Percentiles rank a stretch among this genome's conserved stretches.
phyloP scores from a whole-genome alignment of 1,140 invertebrate species.

The Cataglyphis hispanica region DNA sequence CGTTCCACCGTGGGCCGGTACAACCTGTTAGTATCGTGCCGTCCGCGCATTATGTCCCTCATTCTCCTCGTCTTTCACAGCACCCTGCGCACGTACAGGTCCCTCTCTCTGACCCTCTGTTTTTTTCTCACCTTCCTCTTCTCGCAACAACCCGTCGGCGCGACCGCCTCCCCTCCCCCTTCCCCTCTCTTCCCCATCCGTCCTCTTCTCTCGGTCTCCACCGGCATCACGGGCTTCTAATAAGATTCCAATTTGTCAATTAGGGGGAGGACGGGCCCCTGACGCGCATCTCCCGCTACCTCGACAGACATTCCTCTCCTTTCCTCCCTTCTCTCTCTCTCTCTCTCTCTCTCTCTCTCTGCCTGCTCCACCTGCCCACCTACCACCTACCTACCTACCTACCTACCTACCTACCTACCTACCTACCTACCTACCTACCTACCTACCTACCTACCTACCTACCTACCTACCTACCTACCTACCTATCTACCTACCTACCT shows the following conservation, averaged over 20 bases:
- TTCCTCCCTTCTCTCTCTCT: conserved; percentile 64
- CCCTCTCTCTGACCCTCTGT: conserved; percentile 55
- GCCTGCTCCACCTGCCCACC: conserved; percentile 64
- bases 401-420: too few species aligned
- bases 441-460: too few species aligned
- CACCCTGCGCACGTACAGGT: conserved; percentile 44
- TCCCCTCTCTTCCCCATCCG: conserved; percentile 53
- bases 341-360: conserved; percentile 63
- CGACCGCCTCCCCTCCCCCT: conserved; percentile 25
- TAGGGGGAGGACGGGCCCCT: conserved; percentile 85
- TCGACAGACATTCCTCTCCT: conserved; percentile 67
- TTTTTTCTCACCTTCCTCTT: conserved; percentile 67
- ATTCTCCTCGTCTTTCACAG: conserved; percentile 77
- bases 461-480: too few species aligned
- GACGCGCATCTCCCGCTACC: conserved; percentile 71
- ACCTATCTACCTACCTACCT: conserved; percentile 51
- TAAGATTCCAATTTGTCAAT: conserved; percentile 91
- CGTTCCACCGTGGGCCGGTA: conserved; percentile 78
- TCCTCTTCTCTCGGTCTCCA: conserved; percentile 65
- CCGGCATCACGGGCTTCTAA: conserved; percentile 86
- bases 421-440: conserved; percentile 36
- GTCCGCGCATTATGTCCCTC: conserved; percentile 82
- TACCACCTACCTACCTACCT: conserved; percentile 39
- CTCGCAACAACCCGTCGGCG: conserved; percentile 40
- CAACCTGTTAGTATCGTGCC: conserved; percentile 85